A percentile compares a stretch with the other conserved stretches of the same genome.
Evolutionary conservation across 2,888 invertebrate genomes (phyloP).

Genomic region (Elaeidobius kamerunicus): DNA sequence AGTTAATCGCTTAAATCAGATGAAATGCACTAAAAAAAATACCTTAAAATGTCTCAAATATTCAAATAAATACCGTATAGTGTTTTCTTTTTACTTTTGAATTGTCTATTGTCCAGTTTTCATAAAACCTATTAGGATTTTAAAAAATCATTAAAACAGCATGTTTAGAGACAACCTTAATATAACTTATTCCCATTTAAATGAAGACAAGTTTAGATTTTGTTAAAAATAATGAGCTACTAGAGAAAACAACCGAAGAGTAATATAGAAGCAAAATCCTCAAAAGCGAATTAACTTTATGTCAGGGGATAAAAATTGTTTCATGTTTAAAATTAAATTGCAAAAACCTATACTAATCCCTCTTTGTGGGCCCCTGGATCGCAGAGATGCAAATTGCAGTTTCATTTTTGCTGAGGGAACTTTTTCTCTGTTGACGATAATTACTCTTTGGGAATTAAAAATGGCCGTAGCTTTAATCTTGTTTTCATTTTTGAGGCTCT

Average conservation of each 20-base stretch:
- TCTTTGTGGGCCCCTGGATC: constrained; percentile 15
- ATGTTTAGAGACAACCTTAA: too few relatives aligned
- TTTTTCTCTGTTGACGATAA: constrained; percentile 26
- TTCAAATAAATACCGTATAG: too few relatives aligned
- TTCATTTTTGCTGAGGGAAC: constrained; percentile 26
- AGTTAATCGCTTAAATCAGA: too few relatives aligned
- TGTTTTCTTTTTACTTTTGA: too few relatives aligned
- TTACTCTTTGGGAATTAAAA: constrained; percentile 20
- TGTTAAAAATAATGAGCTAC: too few relatives aligned
- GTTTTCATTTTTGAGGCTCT: constrained; percentile 15
- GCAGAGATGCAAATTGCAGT: constrained; percentile 23
- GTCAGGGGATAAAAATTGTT: constrained; percentile 12
- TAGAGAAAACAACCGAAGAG: not conserved
- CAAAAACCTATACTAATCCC: constrained; percentile 23
- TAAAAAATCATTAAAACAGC: too few relatives aligned
- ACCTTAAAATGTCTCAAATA: too few relatives aligned
- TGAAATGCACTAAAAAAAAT: too few relatives aligned
- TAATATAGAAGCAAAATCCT: constrained; percentile 5
- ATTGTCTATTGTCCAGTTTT: too few relatives aligned
- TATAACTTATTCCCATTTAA: too few relatives aligned
- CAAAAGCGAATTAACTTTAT: constrained; percentile 14
- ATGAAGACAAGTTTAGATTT: too few relatives aligned
- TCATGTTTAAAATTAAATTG: constrained; percentile 23
- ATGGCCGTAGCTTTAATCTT: constrained; percentile 19
- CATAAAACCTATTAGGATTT: too few relatives aligned